A percentile compares a stretch with the other conserved stretches of the same genome.
Conservation (phyloP, 1,140 invertebrate species). For the Caenorhabditis brenneri region DNA sequence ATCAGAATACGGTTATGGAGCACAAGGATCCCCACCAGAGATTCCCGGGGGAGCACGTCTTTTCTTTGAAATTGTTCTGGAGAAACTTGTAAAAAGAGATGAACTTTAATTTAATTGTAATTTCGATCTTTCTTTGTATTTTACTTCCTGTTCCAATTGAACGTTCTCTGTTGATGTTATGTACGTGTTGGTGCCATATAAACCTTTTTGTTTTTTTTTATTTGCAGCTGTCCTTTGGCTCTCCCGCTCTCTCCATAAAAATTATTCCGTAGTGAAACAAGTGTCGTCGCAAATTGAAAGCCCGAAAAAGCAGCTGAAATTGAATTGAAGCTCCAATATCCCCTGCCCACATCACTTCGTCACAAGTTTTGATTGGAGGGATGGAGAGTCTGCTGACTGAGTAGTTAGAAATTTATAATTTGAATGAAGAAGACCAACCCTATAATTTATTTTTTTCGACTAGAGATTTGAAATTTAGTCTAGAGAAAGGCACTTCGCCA, state of each 20-base stretch:
- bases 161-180: constrained; percentile 17
- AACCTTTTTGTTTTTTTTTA: background rate
- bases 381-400: background rate
- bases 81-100: constrained; percentile 68
- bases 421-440: background rate
- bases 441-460: background rate
- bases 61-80: constrained; percentile 69
- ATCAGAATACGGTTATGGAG: constrained; percentile 60
- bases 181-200: constrained; percentile 28
- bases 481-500: background rate
- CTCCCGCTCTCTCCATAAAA: background rate
- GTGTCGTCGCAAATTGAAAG: background rate
- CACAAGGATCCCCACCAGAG: constrained; percentile 56
- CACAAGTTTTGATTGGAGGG: background rate
- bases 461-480: background rate
- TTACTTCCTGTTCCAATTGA: background rate
- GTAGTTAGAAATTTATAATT: background rate
- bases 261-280: background rate
- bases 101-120: constrained; percentile 57
- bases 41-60: constrained; percentile 67
- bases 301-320: background rate
- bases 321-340: background rate
- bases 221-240: background rate
- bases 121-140: background rate
- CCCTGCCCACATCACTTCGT: background rate